Percentiles rank a stretch among this genome's conserved stretches.
Conservation (phyloP, 2,797 vertebrate species). For the Coregonus ussuriensis region DNA sequence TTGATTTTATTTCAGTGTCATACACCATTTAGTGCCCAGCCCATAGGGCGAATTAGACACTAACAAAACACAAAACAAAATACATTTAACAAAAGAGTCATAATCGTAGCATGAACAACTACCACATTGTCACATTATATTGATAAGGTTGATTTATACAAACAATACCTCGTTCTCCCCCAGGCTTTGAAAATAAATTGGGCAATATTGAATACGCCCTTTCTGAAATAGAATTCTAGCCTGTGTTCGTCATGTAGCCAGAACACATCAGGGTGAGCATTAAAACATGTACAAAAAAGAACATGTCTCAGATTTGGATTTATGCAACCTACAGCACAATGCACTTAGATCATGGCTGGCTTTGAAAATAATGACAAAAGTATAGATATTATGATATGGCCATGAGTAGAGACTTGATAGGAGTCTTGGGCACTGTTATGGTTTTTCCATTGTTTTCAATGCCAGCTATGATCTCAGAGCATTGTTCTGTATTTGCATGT, state of each 20-base stretch:
- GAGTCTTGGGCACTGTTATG: not conserved
- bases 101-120: no score
- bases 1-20: no score
- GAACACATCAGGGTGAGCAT: not conserved
- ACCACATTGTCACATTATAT: no score
- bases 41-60: no score
- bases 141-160: no score
- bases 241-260: not conserved
- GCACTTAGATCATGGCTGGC: not conserved
- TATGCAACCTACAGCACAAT: not conserved
- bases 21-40: no score
- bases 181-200: no score
- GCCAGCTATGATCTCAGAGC: slow-evolving; percentile 66
- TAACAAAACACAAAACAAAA: no score
- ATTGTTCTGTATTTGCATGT: slow-evolving; percentile 46
- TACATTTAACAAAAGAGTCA: no score
- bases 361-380: not conserved
- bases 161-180: no score
- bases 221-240: no score
- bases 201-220: no score
- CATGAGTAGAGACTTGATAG: not conserved
- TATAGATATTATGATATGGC: not conserved
- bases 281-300: not conserved
- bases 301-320: not conserved
- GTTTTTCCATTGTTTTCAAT: slow-evolving; percentile 48